Conservation (phyloP, 2,113 vertebrate species). For the Zeus faber region DNA sequence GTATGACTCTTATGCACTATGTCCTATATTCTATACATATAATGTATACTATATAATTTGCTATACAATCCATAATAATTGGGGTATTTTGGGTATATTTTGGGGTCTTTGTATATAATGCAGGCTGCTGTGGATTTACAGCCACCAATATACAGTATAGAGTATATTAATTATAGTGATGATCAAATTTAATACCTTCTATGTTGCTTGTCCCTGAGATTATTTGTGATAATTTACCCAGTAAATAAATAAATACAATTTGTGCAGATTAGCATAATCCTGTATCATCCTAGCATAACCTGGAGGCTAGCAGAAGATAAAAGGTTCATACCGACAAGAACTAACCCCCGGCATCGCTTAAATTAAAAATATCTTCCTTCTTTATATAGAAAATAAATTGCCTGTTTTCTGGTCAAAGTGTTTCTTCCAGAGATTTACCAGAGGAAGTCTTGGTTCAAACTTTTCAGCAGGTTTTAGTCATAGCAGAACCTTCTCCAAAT, state of each 20-base stretch:
- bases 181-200: too few species aligned
- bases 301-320: conserved; percentile 29
- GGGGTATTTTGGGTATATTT: too few species aligned
- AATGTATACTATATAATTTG: too few species aligned
- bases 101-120: too few species aligned
- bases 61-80: too few species aligned
- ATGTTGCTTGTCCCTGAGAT: conserved; percentile 11
- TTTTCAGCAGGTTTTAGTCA: conserved; percentile 29
- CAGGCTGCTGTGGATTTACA: too few species aligned
- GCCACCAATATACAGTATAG: too few species aligned
- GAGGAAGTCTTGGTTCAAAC: conserved; percentile 27
- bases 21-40: too few species aligned
- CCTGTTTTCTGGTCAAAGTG: conserved; percentile 41
- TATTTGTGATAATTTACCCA: conserved; percentile 42
- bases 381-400: conserved; percentile 44
- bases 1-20: too few species aligned
- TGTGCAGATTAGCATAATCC: too few species aligned
- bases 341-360: conserved; percentile 43
- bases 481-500: conserved; percentile 54
- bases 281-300: too few species aligned
- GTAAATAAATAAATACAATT: conserved; percentile 38
- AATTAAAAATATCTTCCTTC: conserved; percentile 35
- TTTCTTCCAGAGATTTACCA: conserved; percentile 17
- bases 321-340: conserved; percentile 42
- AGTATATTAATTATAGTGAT: too few species aligned